phyloP scores from a whole-genome alignment of 2,113 vertebrate genomes.

The Gobius niger region DNA sequence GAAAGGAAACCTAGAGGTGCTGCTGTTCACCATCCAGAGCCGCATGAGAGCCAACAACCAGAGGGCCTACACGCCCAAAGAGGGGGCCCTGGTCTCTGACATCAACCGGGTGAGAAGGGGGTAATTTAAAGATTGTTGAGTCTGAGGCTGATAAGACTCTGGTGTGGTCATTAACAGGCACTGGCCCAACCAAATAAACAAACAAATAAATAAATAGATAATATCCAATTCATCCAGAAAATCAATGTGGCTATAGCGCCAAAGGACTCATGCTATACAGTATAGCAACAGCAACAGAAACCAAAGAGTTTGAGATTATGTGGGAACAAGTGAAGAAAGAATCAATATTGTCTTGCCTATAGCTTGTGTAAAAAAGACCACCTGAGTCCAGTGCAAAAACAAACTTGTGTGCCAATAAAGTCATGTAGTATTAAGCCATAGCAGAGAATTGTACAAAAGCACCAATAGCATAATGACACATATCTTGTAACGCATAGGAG shows the following conservation, averaged over 20 bases:
- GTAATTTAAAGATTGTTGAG: no score
- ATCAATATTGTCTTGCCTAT: not conserved
- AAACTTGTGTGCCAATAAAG: not conserved
- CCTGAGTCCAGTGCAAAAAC: not conserved
- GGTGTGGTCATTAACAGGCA: no score
- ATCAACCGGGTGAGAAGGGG: slow-evolving; percentile 88
- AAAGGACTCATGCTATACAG: no score
- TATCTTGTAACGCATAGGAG: not conserved
- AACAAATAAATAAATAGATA: no score
- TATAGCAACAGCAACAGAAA: no score
- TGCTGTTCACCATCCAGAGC: slow-evolving; percentile 97
- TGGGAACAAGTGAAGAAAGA: not conserved
- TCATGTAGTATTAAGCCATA: not conserved
- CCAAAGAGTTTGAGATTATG: not conserved
- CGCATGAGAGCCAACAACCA: slow-evolving; percentile 98
- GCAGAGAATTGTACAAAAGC: not conserved
- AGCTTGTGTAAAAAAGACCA: not conserved
- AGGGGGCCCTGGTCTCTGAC: slow-evolving; percentile 92
- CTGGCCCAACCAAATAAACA: no score
- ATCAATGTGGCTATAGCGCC: no score
- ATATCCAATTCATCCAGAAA: no score
- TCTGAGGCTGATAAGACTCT: no score
- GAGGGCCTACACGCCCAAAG: slow-evolving; percentile 89
- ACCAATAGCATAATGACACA: slow-evolving; percentile 11
- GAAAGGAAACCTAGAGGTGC: slow-evolving; percentile 95